Conservation (phyloP, 2,888 invertebrate genomes). For the Crepidodera aurea region DNA sequence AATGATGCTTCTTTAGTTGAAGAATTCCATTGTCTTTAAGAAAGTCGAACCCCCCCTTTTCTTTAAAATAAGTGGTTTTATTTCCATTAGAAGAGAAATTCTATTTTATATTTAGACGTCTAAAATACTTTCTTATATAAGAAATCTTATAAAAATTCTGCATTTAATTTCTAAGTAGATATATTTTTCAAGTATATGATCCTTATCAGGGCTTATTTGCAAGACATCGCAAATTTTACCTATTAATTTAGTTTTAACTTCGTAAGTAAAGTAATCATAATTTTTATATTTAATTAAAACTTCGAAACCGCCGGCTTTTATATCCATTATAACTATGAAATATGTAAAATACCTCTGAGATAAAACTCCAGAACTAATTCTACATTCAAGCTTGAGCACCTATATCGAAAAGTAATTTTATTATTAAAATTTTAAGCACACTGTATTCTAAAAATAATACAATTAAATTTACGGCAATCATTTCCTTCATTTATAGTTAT, state of each 20-base stretch:
- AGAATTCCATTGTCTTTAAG: no score
- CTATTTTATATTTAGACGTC: no score
- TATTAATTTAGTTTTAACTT: conserved; percentile 15
- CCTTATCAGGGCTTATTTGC: neutral
- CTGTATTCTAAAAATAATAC: neutral
- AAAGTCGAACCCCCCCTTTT: no score
- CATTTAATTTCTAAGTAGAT: neutral
- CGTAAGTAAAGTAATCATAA: conserved; percentile 9
- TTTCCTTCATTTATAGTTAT: neutral
- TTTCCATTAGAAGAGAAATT: no score
- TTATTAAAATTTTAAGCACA: conserved; percentile 12
- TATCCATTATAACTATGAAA: conserved; percentile 23
- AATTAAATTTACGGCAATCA: neutral
- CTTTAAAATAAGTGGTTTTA: no score
- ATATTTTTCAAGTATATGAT: neutral
- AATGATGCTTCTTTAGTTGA: no score
- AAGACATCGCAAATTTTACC: neutral
- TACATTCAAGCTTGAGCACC: conserved; percentile 4
- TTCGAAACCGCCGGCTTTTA: conserved; percentile 21
- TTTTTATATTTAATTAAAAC: conserved; percentile 28
- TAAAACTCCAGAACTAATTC: conserved; percentile 20
- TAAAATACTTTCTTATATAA: no score
- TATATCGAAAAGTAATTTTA: conserved; percentile 17
- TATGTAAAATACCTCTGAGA: conserved; percentile 19
- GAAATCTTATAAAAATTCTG: neutral